These are phyloP conservation scores for Cyprinodon tularosa DNA, from an alignment of 2,113 vertebrate genomes.

Conservation along the genomic window DNA sequence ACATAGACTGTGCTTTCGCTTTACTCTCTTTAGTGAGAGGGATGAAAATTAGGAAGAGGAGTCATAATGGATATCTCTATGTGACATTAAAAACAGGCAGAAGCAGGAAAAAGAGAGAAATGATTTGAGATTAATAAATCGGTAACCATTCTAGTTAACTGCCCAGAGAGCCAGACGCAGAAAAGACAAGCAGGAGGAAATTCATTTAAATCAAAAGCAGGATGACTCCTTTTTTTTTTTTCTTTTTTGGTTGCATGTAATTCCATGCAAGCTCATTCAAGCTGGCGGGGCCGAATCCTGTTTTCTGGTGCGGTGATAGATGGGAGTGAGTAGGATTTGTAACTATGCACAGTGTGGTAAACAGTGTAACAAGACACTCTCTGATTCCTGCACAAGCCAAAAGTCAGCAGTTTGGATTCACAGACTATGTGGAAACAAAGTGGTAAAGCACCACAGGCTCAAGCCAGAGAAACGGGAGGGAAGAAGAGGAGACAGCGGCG, in stretches of 20 bases:
- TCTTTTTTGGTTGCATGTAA: conserved; percentile 50
- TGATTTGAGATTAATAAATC: conserved; percentile 64
- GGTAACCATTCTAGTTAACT: conserved; percentile 49
- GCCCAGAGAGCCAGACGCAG: conserved; percentile 27
- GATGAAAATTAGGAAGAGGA: conserved; percentile 69
- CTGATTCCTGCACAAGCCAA: conserved; percentile 60
- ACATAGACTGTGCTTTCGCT: conserved; percentile 67
- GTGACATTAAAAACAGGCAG: conserved; percentile 64
- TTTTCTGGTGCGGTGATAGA: conserved; percentile 26
- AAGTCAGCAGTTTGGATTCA: conserved; percentile 77
- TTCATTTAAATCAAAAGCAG: conserved; percentile 64
- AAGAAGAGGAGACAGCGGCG: conserved; percentile 49
- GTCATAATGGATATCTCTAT: conserved; percentile 74
- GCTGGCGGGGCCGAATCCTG: conserved; percentile 54
- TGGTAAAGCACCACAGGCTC: conserved; percentile 57
- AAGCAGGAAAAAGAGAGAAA: conserved; percentile 45
- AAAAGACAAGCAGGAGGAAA: conserved; percentile 51
- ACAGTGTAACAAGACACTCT: conserved; percentile 39
- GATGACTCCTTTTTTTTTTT: conserved; percentile 5
- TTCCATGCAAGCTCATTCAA: conserved; percentile 45
- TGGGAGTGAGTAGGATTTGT: conserved; percentile 23
- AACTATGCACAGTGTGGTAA: conserved; percentile 63
- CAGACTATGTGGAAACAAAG: conserved; percentile 32
- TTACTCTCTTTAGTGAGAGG: conserved; percentile 72
- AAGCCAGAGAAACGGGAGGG: conserved; percentile 45